Percentiles rank a stretch among this genome's conserved stretches.
Evolutionary conservation across 2,113 vertebrate genomes (phyloP).

Genomic region (Microcebus lehilahytsara): DNA sequence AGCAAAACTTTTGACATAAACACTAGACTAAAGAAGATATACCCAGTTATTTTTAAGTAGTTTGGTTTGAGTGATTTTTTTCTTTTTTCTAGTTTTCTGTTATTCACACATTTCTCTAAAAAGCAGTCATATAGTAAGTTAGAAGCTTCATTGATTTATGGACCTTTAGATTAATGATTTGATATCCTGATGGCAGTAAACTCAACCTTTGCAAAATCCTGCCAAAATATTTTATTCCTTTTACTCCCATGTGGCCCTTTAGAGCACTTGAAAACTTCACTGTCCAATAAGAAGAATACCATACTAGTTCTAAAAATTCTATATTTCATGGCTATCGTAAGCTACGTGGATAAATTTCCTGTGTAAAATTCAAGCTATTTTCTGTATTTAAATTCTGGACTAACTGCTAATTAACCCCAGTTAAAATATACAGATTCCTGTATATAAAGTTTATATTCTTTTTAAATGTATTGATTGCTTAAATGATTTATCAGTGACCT

Average conservation of each 20-base stretch:
- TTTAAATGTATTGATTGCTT: conserved; percentile 5
- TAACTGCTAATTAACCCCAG: conserved; percentile 17
- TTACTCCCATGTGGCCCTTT: not conserved
- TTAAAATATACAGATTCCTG: not conserved
- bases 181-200: conserved; percentile 41
- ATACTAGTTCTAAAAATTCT: not conserved
- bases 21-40: not conserved
- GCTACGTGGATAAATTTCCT: not conserved
- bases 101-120: conserved; percentile 13
- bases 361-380: not conserved
- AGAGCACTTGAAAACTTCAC: conserved; percentile 41
- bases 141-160: conserved; percentile 12
- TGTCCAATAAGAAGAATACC: not conserved
- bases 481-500: not conserved
- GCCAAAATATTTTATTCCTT: conserved; percentile 9
- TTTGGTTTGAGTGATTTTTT: conserved; percentile 14
- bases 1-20: not conserved
- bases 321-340: conserved; percentile 18
- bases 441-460: not conserved
- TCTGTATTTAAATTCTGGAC: not conserved
- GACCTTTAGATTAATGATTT: conserved; percentile 38
- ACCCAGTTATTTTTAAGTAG: not conserved
- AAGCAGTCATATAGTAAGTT: not conserved
- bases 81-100: conserved; percentile 12
- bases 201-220: conserved; percentile 50